Percentiles rank a stretch among this genome's conserved stretches.
Conservation (phyloP, 2,888 invertebrate genomes). For the Branchellion lobata region DNA sequence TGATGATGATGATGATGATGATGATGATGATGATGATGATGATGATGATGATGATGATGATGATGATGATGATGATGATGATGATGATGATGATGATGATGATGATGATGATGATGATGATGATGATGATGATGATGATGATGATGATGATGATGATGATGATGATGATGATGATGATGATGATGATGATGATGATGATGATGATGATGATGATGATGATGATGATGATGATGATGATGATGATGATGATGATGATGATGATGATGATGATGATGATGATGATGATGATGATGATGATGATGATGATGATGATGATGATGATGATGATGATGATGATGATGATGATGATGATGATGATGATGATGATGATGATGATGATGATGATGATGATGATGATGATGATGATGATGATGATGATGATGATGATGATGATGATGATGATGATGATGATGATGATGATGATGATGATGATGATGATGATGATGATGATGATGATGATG, state of each 20-base stretch:
- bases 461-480: conserved; percentile 10
- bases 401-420: conserved; percentile 21
- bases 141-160: conserved; percentile 10
- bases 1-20: conserved; percentile 30
- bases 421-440: conserved; percentile 39
- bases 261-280: conserved; percentile 21
- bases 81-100: neutral
- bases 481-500: conserved; percentile 40
- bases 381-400: conserved; percentile 28
- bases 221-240: conserved; percentile 36
- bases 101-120: conserved; percentile 40
- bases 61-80: conserved; percentile 33
- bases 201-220: conserved; percentile 14
- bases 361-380: conserved; percentile 40
- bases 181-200: conserved; percentile 35
- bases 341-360: conserved; percentile 22
- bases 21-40: conserved; percentile 17
- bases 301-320: conserved; percentile 38
- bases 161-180: conserved; percentile 38
- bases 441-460: conserved; percentile 31
- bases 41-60: conserved; percentile 39
- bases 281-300: conserved; percentile 31
- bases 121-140: conserved; percentile 34
- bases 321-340: conserved; percentile 27
- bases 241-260: conserved; percentile 36